Percentiles rank a stretch among this genome's conserved stretches.
Evolutionary conservation across 2,113 vertebrate genomes (phyloP).

Genomic region (Ceyx cyanopectus): DNA sequence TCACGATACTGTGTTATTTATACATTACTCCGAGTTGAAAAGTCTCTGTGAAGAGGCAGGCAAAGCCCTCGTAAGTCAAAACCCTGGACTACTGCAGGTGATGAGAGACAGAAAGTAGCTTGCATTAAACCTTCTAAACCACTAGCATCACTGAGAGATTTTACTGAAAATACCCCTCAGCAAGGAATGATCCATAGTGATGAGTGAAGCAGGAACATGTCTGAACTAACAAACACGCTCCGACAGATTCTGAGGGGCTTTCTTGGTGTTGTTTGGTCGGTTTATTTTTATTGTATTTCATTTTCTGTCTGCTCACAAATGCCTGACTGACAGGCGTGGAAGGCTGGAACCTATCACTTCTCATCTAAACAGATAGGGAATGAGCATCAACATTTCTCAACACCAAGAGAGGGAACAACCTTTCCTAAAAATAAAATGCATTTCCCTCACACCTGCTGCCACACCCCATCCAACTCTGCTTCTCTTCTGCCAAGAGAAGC

Average conservation of each 20-base stretch:
- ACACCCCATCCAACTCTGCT: background rate
- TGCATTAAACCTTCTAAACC: constrained; percentile 15
- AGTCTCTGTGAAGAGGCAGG: constrained; percentile 3
- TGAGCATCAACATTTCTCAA: constrained; percentile 8
- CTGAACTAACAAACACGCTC: constrained; percentile 1
- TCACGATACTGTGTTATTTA: background rate
- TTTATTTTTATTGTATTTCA: constrained; percentile 37
- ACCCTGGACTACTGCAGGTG: background rate
- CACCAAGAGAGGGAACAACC: background rate
- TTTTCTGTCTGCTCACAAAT: constrained; percentile 5
- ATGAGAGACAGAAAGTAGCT: constrained; percentile 19
- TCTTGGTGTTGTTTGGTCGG: background rate
- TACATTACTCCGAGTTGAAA: background rate
- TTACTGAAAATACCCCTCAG: constrained; percentile 1
- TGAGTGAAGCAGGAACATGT: background rate
- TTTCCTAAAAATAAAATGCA: constrained; percentile 12
- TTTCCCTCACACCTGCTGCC: constrained; percentile 6
- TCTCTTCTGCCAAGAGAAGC: background rate
- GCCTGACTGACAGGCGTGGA: constrained; percentile 13
- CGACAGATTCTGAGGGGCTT: background rate
- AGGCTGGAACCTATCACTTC: constrained; percentile 37
- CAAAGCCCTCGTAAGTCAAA: constrained; percentile 19
- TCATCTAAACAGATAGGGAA: constrained; percentile 17
- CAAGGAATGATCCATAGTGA: background rate
- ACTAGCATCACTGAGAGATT: background rate